Conservation (phyloP, 2,797 vertebrate genomes). For the Oreonectes daqikongensis region DNA sequence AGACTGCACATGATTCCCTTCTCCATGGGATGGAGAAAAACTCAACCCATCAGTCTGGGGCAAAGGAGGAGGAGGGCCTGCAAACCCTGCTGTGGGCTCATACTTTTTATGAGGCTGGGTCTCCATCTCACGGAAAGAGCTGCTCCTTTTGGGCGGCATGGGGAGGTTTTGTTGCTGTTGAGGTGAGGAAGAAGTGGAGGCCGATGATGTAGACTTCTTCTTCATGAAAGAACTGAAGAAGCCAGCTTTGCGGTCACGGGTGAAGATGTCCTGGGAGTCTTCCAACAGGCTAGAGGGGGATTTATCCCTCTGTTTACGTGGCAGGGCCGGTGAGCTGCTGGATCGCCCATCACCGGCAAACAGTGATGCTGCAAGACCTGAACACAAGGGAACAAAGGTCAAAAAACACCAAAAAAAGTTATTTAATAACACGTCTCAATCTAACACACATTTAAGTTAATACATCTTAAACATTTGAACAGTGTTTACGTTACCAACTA, state of each 20-base stretch:
- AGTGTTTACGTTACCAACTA: not conserved
- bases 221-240: constrained; percentile 99
- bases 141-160: constrained; percentile 94
- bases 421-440: not conserved
- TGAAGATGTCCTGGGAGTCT: constrained; percentile 91
- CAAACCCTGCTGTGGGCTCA: constrained; percentile 88
- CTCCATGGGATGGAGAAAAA: constrained; percentile 84
- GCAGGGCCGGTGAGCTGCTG: constrained; percentile 89
- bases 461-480: not conserved
- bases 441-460: not conserved
- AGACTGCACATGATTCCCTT: constrained; percentile 82
- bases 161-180: constrained; percentile 87
- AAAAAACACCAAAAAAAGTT: constrained; percentile 6
- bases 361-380: constrained; percentile 73
- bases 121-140: constrained; percentile 98
- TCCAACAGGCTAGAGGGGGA: constrained; percentile 91
- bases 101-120: constrained; percentile 97
- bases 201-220: constrained; percentile 86
- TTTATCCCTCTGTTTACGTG: constrained; percentile 95
- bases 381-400: constrained; percentile 44
- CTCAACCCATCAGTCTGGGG: constrained; percentile 86
- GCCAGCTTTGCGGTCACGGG: constrained; percentile 92
- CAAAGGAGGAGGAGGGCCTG: constrained; percentile 81
- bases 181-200: constrained; percentile 69
- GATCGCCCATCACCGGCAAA: constrained; percentile 72